Evolutionary conservation across 2,113 vertebrate species (phyloP).

Genomic region (Urocolius indicus): DNA sequence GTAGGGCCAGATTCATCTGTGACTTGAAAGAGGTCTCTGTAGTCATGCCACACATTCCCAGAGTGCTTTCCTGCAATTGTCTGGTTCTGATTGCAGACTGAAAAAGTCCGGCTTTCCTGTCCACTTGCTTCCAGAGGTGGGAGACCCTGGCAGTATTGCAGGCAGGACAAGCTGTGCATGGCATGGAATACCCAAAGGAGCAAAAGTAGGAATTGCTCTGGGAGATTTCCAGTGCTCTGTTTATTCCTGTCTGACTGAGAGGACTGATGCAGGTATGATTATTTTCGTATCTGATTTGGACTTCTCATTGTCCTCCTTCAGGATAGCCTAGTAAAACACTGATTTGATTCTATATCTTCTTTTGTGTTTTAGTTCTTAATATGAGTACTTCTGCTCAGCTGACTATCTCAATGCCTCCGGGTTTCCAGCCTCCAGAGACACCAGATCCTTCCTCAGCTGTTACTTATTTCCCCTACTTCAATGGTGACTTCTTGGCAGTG

Average conservation of each 20-base stretch:
- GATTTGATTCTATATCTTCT: not conserved
- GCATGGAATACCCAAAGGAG: slow-evolving; percentile 86
- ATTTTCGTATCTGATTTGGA: not conserved
- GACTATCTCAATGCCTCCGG: slow-evolving; percentile 83
- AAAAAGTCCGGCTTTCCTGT: slow-evolving; percentile 83
- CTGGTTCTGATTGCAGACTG: slow-evolving; percentile 80
- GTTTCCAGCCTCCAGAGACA: slow-evolving; percentile 81
- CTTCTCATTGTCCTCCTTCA: not conserved
- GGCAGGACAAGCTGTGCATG: slow-evolving; percentile 82
- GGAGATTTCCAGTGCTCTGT: slow-evolving; percentile 96
- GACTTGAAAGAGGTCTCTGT: not conserved
- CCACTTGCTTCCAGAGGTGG: slow-evolving; percentile 84
- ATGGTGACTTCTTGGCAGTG: slow-evolving; percentile 85
- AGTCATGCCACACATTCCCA: not conserved
- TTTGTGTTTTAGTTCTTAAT: slow-evolving; percentile 84
- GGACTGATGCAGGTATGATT: slow-evolving; percentile 87
- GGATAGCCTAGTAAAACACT: not conserved
- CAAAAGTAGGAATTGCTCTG: slow-evolving; percentile 88
- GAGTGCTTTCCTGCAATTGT: not conserved
- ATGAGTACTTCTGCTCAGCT: slow-evolving; percentile 95
- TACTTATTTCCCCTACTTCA: slow-evolving; percentile 90
- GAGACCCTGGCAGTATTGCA: slow-evolving; percentile 82
- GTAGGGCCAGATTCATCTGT: not conserved
- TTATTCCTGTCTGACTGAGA: slow-evolving; percentile 87
- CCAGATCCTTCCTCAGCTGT: slow-evolving; percentile 81